Conservation (phyloP, 2,797 vertebrate species). For the Sebastes cheni region DNA sequence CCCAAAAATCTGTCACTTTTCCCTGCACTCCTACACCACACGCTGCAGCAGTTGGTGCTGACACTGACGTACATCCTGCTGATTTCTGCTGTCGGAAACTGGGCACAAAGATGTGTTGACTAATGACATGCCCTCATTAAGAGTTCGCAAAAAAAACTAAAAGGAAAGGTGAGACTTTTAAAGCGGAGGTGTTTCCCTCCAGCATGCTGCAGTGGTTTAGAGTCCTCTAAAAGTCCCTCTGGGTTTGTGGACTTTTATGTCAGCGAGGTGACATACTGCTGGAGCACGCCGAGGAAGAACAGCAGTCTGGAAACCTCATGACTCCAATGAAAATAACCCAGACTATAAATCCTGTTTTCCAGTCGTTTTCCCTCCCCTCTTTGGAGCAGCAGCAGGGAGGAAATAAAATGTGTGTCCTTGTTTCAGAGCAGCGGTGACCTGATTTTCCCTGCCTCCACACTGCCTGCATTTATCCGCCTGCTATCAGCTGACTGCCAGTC, state of each 20-base stretch:
- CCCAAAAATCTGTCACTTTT: not conserved
- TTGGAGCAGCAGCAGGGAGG: conserved; percentile 11
- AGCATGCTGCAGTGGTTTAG: not conserved
- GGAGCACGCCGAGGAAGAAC: conserved; percentile 38
- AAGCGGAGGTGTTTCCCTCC: not conserved
- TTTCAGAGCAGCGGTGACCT: conserved; percentile 45
- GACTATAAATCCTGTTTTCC: conserved; percentile 58
- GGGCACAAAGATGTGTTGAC: not conserved
- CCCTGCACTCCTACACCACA: not conserved
- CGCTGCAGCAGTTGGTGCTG: not conserved
- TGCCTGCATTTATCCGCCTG: conserved; percentile 24
- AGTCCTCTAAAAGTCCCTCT: not conserved
- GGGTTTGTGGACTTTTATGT: conserved; percentile 6
- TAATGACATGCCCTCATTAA: too few relatives aligned
- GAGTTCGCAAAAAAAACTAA: not conserved
- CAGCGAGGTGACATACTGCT: conserved; percentile 20
- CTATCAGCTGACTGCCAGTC: conserved; percentile 51
- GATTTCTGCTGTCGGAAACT: not conserved
- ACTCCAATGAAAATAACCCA: conserved; percentile 59
- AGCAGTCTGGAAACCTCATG: conserved; percentile 53
- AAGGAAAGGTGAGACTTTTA: not conserved
- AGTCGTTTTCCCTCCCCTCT: not conserved
- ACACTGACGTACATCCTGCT: not conserved
- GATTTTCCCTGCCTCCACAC: conserved; percentile 33
- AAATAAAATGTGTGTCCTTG: conserved; percentile 45